Conservation (phyloP, 2,797 vertebrate species). For the Takifugu rubripes region DNA sequence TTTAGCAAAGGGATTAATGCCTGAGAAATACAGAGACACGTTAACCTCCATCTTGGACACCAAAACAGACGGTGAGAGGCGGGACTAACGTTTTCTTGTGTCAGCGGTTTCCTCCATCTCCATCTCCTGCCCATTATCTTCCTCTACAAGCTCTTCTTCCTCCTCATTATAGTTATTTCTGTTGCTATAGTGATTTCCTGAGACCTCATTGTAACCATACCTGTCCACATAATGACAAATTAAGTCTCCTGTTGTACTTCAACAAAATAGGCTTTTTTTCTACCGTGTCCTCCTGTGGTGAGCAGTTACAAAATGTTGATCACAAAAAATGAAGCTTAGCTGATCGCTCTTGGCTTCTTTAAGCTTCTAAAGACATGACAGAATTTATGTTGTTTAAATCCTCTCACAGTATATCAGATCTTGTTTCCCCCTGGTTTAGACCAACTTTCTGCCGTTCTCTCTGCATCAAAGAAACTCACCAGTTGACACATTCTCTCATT, state of each 20-base stretch:
- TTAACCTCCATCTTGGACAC: not conserved
- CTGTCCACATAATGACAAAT: constrained; percentile 35
- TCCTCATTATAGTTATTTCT: constrained; percentile 49
- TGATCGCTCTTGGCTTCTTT: too few species aligned
- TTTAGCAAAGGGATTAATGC: constrained; percentile 77
- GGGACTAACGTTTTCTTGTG: constrained; percentile 69
- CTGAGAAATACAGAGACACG: constrained; percentile 54
- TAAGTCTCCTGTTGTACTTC: too few species aligned
- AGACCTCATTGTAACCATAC: constrained; percentile 56
- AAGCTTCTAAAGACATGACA: too few species aligned
- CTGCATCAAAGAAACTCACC: too few species aligned
- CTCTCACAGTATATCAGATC: too few species aligned
- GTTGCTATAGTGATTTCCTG: constrained; percentile 26
- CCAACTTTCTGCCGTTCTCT: too few species aligned
- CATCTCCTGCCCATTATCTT: constrained; percentile 43
- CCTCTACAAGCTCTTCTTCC: constrained; percentile 57
- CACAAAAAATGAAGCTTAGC: too few species aligned
- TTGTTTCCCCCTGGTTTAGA: not conserved
- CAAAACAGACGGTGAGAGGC: not conserved
- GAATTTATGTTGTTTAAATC: too few species aligned
- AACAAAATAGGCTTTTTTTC: too few species aligned
- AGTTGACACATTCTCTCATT: too few species aligned
- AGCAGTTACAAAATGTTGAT: too few species aligned
- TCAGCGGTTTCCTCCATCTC: constrained; percentile 66
- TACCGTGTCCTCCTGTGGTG: too few species aligned